Evolutionary conservation across 2,888 invertebrate species (phyloP), one percentile per base, ranked within the genome.

Genomic region (Stegana nigrithorax): DNA sequence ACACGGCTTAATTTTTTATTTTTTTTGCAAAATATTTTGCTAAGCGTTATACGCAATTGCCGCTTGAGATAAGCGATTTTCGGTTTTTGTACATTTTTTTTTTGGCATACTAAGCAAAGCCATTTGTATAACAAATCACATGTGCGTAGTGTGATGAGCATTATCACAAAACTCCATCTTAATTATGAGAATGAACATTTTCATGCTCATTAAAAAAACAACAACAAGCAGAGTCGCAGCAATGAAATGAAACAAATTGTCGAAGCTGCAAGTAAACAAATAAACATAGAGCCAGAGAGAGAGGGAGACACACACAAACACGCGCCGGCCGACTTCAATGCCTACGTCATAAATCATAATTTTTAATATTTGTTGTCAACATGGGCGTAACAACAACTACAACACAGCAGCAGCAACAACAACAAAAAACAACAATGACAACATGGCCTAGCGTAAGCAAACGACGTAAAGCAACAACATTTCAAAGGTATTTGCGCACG

Each of bases 301-400:
- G 25, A 7, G 6, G 12, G 19, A 21, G 1, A 21, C 12, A 21
- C 23, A 8, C 23, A 45, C 19, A 23, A 12, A 6, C 26, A 56
- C 32, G 23, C 32, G 1, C n/a, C n/a, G 7, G 32, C 14, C 2
- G 26, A 42, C 14, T 42, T 42, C 56, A 39, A 10, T 59, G 39
- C 44, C 29, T 59, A 17, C 59, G 61, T 61, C 72, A 75, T 83
- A 81, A 82, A 82, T 81, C 80, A 81, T 81, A 82, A 79, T 73
- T 76, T 78, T 80, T 73, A 75, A 73, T 73, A 73, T 76, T 78
- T 76, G 68, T 79, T 81, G 82, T 77, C 77, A 80, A 75, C 75
- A 78, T 73, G 81, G 82, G 81, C 82, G 82, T 81, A 74, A 69
- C 80, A 66, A 68, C 78, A 66, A 71, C 67, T 69, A 65, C 69